phyloP scores from a whole-genome alignment of 2,797 vertebrate genomes.

The Sorex maritimensis region DNA sequence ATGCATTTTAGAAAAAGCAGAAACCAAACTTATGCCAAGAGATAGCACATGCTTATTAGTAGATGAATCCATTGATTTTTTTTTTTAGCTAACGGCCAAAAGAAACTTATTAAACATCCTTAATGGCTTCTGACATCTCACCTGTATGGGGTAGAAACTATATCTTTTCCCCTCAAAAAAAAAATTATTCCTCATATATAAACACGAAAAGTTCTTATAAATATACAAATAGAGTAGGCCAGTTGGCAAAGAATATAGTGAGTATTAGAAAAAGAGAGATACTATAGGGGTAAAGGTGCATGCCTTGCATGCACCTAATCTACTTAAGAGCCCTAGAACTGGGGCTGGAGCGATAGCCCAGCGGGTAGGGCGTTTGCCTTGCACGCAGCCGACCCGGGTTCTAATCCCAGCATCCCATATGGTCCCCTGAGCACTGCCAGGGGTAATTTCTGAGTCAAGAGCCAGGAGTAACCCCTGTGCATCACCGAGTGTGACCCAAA shows the following conservation, averaged over 20 bases:
- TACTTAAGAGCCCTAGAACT: no score
- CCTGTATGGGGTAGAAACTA: not conserved
- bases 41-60: conserved; percentile 23
- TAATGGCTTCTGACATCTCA: not conserved
- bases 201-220: not conserved
- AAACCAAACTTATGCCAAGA: conserved; percentile 28
- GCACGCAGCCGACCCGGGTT: no score
- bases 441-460: no score
- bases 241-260: not conserved
- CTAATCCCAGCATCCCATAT: no score
- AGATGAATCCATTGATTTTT: not conserved
- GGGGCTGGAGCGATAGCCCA: no score
- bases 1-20: conserved; percentile 59
- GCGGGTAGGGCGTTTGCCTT: no score
- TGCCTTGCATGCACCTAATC: no score
- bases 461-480: no score
- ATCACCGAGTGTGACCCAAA: no score
- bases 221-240: not conserved
- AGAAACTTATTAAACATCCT: not conserved
- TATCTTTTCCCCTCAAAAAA: not conserved
- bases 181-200: conserved; percentile 17
- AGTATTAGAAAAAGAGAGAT: no score
- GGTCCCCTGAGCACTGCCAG: no score
- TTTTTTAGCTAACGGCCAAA: conserved; percentile 31
- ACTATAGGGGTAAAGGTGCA: no score